A percentile compares a stretch with the other conserved stretches of the same genome.
Conservation (phyloP, 1,140 invertebrate species). For the Venturia canescens region DNA sequence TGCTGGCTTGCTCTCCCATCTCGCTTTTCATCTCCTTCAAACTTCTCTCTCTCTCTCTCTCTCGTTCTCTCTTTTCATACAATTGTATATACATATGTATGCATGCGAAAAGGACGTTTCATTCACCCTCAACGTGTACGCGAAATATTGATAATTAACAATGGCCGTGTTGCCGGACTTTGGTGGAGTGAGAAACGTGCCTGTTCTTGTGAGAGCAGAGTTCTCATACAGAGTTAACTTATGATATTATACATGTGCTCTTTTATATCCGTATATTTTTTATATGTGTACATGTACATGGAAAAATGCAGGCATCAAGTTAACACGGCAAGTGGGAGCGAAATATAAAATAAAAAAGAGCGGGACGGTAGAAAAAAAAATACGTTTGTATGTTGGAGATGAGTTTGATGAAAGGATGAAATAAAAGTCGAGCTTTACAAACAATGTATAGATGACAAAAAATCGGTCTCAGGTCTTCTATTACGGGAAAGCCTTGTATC, state of each 20-base stretch:
- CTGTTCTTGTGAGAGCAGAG: constrained; percentile 20
- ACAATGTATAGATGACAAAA: constrained; percentile 40
- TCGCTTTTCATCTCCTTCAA: constrained; percentile 22
- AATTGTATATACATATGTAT: not conserved
- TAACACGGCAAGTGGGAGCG: constrained; percentile 43
- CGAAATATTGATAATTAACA: constrained; percentile 77
- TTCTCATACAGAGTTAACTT: constrained; percentile 32
- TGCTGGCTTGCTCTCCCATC: constrained; percentile 41
- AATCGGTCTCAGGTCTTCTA: constrained; percentile 44
- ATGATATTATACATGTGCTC: constrained; percentile 28
- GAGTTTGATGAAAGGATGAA: constrained; percentile 35
- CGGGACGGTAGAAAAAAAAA: constrained; percentile 32
- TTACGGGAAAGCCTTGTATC: constrained; percentile 62
- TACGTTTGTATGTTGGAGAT: constrained; percentile 18
- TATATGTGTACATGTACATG: constrained; percentile 31
- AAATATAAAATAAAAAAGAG: constrained; percentile 24
- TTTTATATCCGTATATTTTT: constrained; percentile 34
- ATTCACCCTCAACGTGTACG: constrained; percentile 68
- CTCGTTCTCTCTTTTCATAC: not conserved
- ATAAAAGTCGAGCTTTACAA: constrained; percentile 34
- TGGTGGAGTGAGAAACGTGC: constrained; percentile 31
- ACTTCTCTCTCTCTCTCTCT: not conserved
- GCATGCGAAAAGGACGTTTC: not conserved
- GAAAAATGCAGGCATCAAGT: constrained; percentile 55
- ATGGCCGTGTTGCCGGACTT: constrained; percentile 66